phyloP scores from a whole-genome alignment of 1,140 invertebrate genomes.

The Eufriesea mexicana region DNA sequence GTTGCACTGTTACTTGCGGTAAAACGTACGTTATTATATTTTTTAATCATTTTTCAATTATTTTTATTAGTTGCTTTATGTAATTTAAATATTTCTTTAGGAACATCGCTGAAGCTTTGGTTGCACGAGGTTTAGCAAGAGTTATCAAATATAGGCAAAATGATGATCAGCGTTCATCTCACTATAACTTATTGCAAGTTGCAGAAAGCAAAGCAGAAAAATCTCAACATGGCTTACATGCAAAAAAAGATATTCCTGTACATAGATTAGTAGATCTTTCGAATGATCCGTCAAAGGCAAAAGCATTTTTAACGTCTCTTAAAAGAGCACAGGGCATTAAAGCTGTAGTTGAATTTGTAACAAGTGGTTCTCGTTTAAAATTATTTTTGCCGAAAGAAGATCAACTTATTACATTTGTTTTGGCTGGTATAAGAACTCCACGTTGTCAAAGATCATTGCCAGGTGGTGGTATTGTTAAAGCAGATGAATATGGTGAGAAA shows the following conservation, averaged over 20 bases:
- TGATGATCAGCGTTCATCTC: conserved; percentile 96
- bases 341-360: conserved; percentile 97
- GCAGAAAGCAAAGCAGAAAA: conserved; percentile 97
- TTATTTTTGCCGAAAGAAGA: conserved; percentile 97
- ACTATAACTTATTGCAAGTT: conserved; percentile 96
- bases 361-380: conserved; percentile 95
- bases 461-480: conserved; percentile 86
- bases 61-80: background rate
- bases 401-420: conserved; percentile 96
- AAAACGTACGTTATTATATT: conserved; percentile 86
- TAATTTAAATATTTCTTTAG: conserved; percentile 77
- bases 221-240: conserved; percentile 90
- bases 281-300: conserved; percentile 93
- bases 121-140: conserved; percentile 95
- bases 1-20: conserved; percentile 94
- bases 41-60: background rate
- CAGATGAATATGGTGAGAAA: conserved; percentile 96
- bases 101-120: conserved; percentile 97
- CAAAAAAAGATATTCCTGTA: conserved; percentile 92
- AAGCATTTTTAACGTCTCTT: conserved; percentile 93
- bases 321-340: conserved; percentile 93
- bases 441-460: conserved; percentile 89
- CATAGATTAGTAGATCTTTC: conserved; percentile 95
- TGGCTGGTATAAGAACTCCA: conserved; percentile 95
- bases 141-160: conserved; percentile 97